phyloP scores from a whole-genome alignment of 2,888 invertebrate genomes.

The Catonia carolina region DNA sequence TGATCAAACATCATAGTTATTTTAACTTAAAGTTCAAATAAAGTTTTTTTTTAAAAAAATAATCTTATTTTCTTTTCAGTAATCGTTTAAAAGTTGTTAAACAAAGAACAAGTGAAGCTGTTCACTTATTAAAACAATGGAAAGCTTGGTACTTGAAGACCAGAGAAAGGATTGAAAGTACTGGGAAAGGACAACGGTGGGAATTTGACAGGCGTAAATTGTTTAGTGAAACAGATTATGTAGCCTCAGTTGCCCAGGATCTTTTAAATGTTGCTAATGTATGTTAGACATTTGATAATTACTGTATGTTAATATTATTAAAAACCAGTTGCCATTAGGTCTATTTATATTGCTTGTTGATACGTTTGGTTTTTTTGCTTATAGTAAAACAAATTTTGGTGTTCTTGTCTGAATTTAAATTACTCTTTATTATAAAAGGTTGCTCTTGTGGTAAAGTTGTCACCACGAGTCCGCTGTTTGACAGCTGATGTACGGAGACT shows the following conservation, averaged over 20 bases:
- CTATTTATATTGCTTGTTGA: too few species aligned
- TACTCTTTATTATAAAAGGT: too few species aligned
- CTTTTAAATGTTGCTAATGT: constrained; percentile 52
- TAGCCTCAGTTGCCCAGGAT: constrained; percentile 70
- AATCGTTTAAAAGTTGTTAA: constrained; percentile 48
- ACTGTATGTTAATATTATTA: too few species aligned
- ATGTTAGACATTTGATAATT: too few species aligned
- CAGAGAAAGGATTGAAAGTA: constrained; percentile 74
- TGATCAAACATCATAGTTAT: too few species aligned
- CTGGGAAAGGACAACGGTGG: constrained; percentile 82
- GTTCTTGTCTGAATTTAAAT: not conserved
- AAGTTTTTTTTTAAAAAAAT: too few species aligned
- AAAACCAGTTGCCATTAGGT: too few species aligned
- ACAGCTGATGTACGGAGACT: too few species aligned
- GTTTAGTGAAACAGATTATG: constrained; percentile 80
- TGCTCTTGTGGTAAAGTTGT: too few species aligned
- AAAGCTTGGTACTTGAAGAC: constrained; percentile 67
- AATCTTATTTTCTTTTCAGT: not conserved
- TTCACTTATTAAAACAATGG: constrained; percentile 66
- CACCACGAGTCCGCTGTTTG: too few species aligned
- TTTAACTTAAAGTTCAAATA: too few species aligned
- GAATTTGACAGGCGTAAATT: constrained; percentile 79
- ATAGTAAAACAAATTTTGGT: not conserved
- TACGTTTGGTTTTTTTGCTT: not conserved
- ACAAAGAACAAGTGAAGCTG: constrained; percentile 51